Evolutionary conservation across 2,888 invertebrate species (phyloP).

Genomic region (Leucophenga maculata): DNA sequence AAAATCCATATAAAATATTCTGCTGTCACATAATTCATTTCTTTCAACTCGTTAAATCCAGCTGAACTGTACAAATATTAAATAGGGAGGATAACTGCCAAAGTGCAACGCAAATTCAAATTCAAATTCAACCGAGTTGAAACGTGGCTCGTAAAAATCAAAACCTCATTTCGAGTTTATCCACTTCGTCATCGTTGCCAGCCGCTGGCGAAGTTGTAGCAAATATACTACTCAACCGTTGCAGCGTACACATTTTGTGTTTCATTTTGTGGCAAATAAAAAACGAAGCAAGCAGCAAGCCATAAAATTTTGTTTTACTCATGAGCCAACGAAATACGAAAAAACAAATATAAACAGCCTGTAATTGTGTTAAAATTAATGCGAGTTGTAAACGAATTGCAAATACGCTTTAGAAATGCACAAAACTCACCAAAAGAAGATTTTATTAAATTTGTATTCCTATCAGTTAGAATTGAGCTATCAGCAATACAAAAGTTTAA

Average conservation of each 20-base stretch:
- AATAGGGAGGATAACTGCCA: not conserved
- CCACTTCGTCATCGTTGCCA: not conserved
- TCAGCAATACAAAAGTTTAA: no score
- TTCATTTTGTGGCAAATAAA: constrained; percentile 20
- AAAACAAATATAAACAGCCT: constrained; percentile 7
- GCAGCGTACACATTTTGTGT: not conserved
- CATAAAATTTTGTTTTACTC: constrained; percentile 13
- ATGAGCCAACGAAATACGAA: not conserved
- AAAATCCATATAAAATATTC: not conserved
- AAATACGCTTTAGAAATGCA: no score
- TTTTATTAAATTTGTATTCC: no score
- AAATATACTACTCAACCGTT: no score
- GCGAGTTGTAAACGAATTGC: no score
- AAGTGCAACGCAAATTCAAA: not conserved
- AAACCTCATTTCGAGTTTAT: constrained; percentile 27
- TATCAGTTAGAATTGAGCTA: no score
- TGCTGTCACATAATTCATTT: not conserved
- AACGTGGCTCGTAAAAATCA: constrained; percentile 32
- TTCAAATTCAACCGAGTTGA: not conserved
- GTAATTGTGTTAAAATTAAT: not conserved
- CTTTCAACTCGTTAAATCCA: not conserved
- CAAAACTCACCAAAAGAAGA: no score
- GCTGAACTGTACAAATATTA: not conserved
- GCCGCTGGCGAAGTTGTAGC: not conserved
- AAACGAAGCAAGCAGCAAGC: not conserved